Conservation (phyloP, 2,888 invertebrate species). For the Venusia cambrica region DNA sequence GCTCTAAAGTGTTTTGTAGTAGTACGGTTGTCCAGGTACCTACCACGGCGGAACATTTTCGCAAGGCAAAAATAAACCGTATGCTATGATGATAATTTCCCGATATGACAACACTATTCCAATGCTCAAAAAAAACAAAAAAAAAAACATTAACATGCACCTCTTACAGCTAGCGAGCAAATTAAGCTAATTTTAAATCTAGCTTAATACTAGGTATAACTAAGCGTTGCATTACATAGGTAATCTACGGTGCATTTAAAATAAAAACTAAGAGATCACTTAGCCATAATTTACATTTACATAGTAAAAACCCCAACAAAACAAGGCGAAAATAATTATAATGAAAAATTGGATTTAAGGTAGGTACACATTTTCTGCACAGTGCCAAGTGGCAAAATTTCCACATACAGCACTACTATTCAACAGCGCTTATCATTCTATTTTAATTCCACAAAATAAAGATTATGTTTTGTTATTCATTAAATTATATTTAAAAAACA, state of each 20-base stretch:
- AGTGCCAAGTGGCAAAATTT: too few species aligned
- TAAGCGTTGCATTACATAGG: slow-evolving; percentile 17
- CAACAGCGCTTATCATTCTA: too few species aligned
- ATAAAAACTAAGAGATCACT: slow-evolving; percentile 2
- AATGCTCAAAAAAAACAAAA: slow-evolving; percentile 65
- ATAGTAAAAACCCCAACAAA: too few species aligned
- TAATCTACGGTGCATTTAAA: slow-evolving; percentile 18
- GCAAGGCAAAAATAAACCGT: slow-evolving; percentile 29
- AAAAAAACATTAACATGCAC: slow-evolving; percentile 54
- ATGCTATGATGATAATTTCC: slow-evolving; percentile 38
- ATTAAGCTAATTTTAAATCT: slow-evolving; percentile 52
- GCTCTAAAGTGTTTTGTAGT: too few species aligned
- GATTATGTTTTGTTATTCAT: too few species aligned
- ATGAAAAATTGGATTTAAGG: too few species aligned
- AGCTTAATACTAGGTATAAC: slow-evolving; percentile 21
- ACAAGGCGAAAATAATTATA: too few species aligned
- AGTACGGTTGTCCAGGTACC: too few species aligned
- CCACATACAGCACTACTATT: too few species aligned
- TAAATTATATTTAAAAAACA: too few species aligned
- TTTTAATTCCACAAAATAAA: too few species aligned
- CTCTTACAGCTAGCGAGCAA: slow-evolving; percentile 53
- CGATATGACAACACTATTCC: slow-evolving; percentile 55
- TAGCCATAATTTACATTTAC: slow-evolving; percentile 1
- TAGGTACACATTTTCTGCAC: too few species aligned
- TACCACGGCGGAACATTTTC: slow-evolving; percentile 24